Base-by-base conservation (phyloP, 2,888 invertebrate genomes). In the Aspidiotus destructor region DNA sequence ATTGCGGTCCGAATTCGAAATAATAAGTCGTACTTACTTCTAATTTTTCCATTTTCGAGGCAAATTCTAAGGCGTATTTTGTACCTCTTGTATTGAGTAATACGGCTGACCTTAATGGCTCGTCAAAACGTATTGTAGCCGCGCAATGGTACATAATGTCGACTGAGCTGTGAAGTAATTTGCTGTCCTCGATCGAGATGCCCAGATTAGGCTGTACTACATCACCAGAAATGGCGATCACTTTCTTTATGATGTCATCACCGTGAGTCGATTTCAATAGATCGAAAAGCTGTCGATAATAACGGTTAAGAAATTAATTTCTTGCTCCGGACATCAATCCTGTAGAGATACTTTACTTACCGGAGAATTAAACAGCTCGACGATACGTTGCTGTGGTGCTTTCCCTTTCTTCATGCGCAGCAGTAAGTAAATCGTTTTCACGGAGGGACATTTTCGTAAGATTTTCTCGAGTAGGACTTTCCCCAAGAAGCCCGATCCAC, bases 401-500 rank as follows among this genome's bases (percentile, higher is more conserved):
- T 90, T 89, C 10, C 91, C 92, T 76, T 91, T 86, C 80, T 94
- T 94, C 0, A 86, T 80, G 60, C 97, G 82, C 62, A 97, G 84
- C 62, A 97, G 80, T 68, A 95, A 77, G 75, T 92, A 89, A 64
- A 98, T 86, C 73, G 84, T 86, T 67, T 82, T 83, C 52, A 96
- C 79, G 60, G 86, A 85, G 0, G 89, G 86, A 74, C 92, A 88
- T 74, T 75, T 85, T 77, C 95, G 84, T 44, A 98, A 80, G 9
- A 97, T 79, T 78, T 97, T 98, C 79, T 97, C 96, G 0, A 97
- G 81, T 7, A 96, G 80, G 0, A 95, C 93, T 80, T 96, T 96
- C 57, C 97, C 97, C 80, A 97, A 83, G 78, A 97, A 97, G 0
- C 97, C 97, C 0, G 93, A 93, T 13, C 89, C 92, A 16, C 97